Base-by-base conservation (phyloP, 2,888 invertebrate genomes). In the Junonia oenone region DNA sequence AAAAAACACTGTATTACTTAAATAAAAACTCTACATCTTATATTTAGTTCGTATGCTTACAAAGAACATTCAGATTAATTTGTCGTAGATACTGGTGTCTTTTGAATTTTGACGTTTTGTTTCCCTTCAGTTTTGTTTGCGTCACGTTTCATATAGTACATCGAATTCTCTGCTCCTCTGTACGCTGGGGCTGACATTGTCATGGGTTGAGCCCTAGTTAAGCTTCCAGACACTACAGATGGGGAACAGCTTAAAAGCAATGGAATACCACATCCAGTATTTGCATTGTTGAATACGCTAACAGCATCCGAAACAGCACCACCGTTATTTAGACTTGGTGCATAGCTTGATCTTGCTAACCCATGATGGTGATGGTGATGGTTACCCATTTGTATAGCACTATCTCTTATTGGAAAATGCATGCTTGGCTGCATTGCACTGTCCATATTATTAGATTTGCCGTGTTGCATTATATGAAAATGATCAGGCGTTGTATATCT, bases 161-260 rank as follows among this genome's bases (percentile, higher is more conserved):
- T 73, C 29, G 76, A 68, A n/a, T 82, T 78, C 2, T 83, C 83
- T 17, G 72, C 78, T 1, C 68, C 63, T 62, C 83, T 81, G 63
- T 83, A 89, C 0, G 78, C 70, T 11, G 83, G 73, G 0, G 74
- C 61, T 5, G 68, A 61, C 61, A 78, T 78, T 9, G 74, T 63
- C 1, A 62, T 53, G 1, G 71, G 58, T 5, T 78, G 75, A 1
- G 77, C 43, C 58, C 83, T 83, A 5, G 83, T 76, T 59, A 86
- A 65, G 57, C 76, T 83, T 4, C 88, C 88, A 8, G 81, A 74
- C 0, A 81, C 80, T 6, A 90, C 81, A 0, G 81, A 79, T 1
- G 90, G 90, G 0, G 83, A 83, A 65, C 89, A 90, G 66, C 89
- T 89, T 38, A 90, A 66, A 26, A 90, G 68, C 48, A 90, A 64